Evolutionary conservation across 2,113 vertebrate genomes (phyloP).

Genomic region (Pseudonaja textilis): DNA sequence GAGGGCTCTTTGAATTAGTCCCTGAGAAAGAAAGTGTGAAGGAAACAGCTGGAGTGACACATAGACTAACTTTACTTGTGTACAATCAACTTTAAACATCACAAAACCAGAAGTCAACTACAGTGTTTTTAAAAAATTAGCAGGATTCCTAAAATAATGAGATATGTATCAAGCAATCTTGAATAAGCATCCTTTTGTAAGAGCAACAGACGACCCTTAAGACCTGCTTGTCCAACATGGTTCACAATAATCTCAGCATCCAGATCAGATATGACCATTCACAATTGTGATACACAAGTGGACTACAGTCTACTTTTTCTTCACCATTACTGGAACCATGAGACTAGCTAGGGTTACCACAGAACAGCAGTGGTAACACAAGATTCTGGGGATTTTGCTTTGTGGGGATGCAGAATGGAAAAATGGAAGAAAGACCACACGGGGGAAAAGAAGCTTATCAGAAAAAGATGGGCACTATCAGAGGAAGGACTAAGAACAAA

Average conservation of each 20-base stretch:
- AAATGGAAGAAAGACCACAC: neutral
- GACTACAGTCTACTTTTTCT: neutral
- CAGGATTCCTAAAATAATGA: neutral
- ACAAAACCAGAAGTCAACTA: neutral
- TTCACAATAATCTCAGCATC: neutral
- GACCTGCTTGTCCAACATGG: neutral
- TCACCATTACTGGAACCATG: neutral
- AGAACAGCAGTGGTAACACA: neutral
- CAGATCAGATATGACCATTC: neutral
- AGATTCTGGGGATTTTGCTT: no score
- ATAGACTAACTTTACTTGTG: neutral
- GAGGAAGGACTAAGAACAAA: neutral
- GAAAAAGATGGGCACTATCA: neutral
- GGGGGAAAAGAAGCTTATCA: neutral
- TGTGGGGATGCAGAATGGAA: neutral
- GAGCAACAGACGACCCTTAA: neutral
- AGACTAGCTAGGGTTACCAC: neutral
- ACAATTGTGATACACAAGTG: neutral
- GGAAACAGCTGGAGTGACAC: neutral
- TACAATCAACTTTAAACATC: neutral
- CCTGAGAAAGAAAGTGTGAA: neutral
- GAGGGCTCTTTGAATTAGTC: neutral
- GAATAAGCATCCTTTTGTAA: neutral
- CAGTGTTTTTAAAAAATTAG: neutral
- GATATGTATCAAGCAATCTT: neutral